Evolutionary conservation across 2,888 invertebrate genomes (phyloP), one percentile per base, ranked within the genome.

Genomic region (Lumbricus terrestris): DNA sequence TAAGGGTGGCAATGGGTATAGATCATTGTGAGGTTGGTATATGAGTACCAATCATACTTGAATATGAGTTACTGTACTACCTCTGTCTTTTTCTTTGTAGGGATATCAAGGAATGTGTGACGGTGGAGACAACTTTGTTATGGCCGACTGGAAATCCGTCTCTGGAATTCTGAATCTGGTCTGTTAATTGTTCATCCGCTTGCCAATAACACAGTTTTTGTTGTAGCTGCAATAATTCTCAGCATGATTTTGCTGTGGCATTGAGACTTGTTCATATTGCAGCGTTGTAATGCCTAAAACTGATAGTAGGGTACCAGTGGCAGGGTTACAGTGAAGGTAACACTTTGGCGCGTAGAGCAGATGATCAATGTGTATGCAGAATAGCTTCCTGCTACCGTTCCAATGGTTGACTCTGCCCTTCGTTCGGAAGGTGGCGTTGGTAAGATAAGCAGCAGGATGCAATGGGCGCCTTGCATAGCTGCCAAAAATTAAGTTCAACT

Each of bases 61-160:
- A n/a, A n/a, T n/a, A n/a, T n/a, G n/a, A n/a, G n/a, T n/a, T n/a
- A n/a, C n/a, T n/a, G n/a, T n/a, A n/a, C n/a, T n/a, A n/a, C n/a
- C 47, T 20, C 47, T 47, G 47, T 89, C 18, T 20, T 85, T 20
- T 85, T 34, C 29, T 2, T 37, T 47, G 54, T 89, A 91, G 91
- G 91, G 91, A 18, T 91, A 90, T 82, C 91, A 91, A 82, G 91
- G 91, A 42, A 90, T 91, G 91, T 88, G 90, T 35, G 91, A 91
- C 37, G 91, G 91, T 35, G 91, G 90, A 23, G 90, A 91, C 1
- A 89, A 90, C 88, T 92, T 91, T 40, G 34, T 82, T 23, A 88
- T 88, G 42, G 91, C 91, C 11, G 90, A 91, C 33, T 91, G 91
- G 91, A 91, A 91, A 83, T 47, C 89, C 34, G 91, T 90, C 35